Evolutionary conservation across 2,113 vertebrate species (phyloP).

Genomic region (Sander lucioperca): DNA sequence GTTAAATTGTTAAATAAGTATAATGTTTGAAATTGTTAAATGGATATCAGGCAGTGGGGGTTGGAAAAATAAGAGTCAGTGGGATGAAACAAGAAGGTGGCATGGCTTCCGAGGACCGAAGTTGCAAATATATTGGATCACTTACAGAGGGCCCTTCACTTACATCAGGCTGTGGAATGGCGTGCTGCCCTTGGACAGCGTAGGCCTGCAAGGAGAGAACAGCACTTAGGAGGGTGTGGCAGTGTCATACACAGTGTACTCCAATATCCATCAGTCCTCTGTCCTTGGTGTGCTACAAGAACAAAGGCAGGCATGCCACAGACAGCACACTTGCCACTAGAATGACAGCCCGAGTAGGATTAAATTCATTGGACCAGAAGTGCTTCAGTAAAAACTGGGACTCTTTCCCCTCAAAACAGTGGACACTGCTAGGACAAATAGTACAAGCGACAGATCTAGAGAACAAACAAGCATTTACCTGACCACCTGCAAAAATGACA

Average conservation of each 20-base stretch:
- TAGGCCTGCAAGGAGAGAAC: slow-evolving; percentile 92
- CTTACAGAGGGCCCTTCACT: slow-evolving; percentile 88
- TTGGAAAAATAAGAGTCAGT: slow-evolving; percentile 37
- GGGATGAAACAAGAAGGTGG: slow-evolving; percentile 72
- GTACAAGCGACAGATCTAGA: neutral
- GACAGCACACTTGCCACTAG: neutral
- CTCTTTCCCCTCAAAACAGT: neutral
- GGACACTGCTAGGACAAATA: neutral
- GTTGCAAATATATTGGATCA: slow-evolving; percentile 81
- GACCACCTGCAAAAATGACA: slow-evolving; percentile 99
- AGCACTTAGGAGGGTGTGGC: slow-evolving; percentile 62
- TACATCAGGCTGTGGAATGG: slow-evolving; percentile 99
- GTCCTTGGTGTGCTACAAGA: slow-evolving; percentile 43
- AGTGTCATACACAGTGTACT: slow-evolving; percentile 42
- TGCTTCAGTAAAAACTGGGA: neutral
- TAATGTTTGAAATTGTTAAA: slow-evolving; percentile 25
- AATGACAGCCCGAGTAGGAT: neutral
- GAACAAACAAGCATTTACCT: slow-evolving; percentile 84
- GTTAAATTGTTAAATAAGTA: slow-evolving; percentile 6
- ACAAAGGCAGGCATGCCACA: slow-evolving; percentile 34
- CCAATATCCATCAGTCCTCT: slow-evolving; percentile 54
- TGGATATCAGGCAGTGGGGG: slow-evolving; percentile 55
- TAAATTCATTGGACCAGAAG: neutral
- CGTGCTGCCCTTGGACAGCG: slow-evolving; percentile 99
- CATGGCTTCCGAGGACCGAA: slow-evolving; percentile 74